These are phyloP conservation scores for Tragulus kanchil DNA, from an alignment of 2,113 vertebrate genomes.

Conservation along the genomic window DNA sequence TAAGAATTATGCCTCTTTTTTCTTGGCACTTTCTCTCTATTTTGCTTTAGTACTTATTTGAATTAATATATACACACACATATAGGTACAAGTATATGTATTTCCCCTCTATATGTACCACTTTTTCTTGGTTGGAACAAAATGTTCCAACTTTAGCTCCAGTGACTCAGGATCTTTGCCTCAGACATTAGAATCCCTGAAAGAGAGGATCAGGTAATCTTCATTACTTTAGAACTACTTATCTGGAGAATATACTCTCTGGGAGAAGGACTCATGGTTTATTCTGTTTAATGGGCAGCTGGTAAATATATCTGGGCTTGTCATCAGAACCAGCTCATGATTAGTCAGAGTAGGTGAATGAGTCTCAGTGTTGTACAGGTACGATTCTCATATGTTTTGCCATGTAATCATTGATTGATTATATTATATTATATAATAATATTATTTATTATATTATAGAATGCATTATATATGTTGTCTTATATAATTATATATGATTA, in stretches of 20 bases:
- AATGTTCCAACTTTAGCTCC: neutral
- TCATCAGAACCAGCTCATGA: neutral
- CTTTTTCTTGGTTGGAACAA: neutral
- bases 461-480: too few species aligned
- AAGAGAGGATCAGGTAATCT: neutral
- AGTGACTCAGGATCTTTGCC: neutral
- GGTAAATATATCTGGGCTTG: neutral
- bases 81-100: rapidly evolving
- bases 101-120: neutral
- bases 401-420: neutral
- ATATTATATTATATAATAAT: too few species aligned
- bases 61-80: neutral
- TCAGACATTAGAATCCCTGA: neutral
- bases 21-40: neutral
- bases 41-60: neutral
- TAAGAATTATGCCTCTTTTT: neutral
- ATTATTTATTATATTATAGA: too few species aligned
- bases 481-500: too few species aligned
- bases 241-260: neutral
- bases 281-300: neutral
- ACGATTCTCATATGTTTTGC: neutral
- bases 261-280: neutral
- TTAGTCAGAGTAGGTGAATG: neutral
- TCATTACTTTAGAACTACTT: neutral
- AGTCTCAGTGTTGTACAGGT: neutral